Evolutionary conservation across 2,113 vertebrate species (phyloP), one percentile per base, ranked within the genome.

Genomic region (Tinamus guttatus): DNA sequence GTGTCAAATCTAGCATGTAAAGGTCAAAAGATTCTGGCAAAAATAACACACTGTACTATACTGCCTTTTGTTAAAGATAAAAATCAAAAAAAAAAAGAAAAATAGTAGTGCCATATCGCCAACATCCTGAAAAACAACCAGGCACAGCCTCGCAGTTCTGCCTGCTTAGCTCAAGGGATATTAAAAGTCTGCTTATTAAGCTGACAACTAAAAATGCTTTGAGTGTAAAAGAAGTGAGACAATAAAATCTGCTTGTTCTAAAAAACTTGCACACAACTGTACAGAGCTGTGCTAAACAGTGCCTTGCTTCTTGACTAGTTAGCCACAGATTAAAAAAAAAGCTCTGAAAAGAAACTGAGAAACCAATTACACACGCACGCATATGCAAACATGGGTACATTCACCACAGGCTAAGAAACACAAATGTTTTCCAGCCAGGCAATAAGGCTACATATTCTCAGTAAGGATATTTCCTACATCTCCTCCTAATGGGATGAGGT

Each of bases 241-340:
- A 85, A 52, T 47, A 76, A 70, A 49, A 93, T 25, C 32, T 47
- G 38, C 63, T 94, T 34, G 77, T 79, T 96, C 73, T 92, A 88
- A 93, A 85, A 78, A 73, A 71, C 81, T 82, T 90, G 73, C 92
- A 96, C 85, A 94, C 79, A 28, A 28, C 59, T 28, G 32, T 11
- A 34, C 13, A 32, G 34, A 24, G 30, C 1, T 38, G 9, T 51
- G 20, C 59, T 43, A 65, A 89, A 18, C 34, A 38, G 36, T 13
- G 14, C 13, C 41, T 80, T 84, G 73, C 21, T 89, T 89, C 59
- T 74, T 65, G 12, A 40, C 68, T 54, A 58, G 38, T 11, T 51
- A 75, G 22, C 17, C 49, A 86, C 34, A 75, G 11, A 21, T 21
- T 18, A 19, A 47, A 47, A 47, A 49, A 49, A 49, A 49, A 49